Evolutionary conservation across 2,113 vertebrate genomes (phyloP), one percentile per base, ranked within the genome.

Genomic region (Benitochromis conjunctus): DNA sequence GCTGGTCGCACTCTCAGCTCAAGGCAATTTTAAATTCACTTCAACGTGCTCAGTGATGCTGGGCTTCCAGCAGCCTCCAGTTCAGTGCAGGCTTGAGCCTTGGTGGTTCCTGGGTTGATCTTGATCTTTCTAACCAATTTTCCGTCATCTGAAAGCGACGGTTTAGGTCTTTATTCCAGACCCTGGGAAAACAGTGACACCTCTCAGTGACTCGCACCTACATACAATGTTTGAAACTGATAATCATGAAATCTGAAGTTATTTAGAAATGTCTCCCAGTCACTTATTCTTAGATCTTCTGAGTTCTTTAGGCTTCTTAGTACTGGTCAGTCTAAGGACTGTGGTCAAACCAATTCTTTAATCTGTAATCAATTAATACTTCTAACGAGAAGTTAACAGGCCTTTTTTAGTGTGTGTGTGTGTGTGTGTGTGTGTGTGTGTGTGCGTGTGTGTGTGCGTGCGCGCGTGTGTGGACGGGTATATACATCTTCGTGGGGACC

Each of bases 141-240:
- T 14, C 12, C n/a, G 4, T 66, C n/a, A 41, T 66, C 7, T 66
- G 12, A 66, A 21, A 11, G 36, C 1, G 0, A 66, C 36, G 3
- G 4, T 0, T 24, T 24, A 41, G 36, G 36, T 6, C n/a, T 41
- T 62, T 69, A 19, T 66, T 69, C 11, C 12, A 41, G 36, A 41
- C 7, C 38, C n/a, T 24, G n/a, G 19, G 7, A 43, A 46, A 13
- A 13, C 5, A 12, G 62, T 14, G 36, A 43, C n/a, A 41, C 1
- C 3, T 41, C 11, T 41, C 4, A 14, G 2, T 66, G 19, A 41
- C 62, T 41, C 4, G 2, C 34, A 41, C n/a, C n/a, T 9, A 14
- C 36, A 24, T 24, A 6, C 11, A 24, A 7, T 43, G 4, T 14
- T 43, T 43, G 1, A 41, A 66, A 69, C 41, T 0, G 1, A 69